Base-by-base conservation (phyloP, 2,113 vertebrate species). In the Boulengeromyrus knoepffleri region DNA sequence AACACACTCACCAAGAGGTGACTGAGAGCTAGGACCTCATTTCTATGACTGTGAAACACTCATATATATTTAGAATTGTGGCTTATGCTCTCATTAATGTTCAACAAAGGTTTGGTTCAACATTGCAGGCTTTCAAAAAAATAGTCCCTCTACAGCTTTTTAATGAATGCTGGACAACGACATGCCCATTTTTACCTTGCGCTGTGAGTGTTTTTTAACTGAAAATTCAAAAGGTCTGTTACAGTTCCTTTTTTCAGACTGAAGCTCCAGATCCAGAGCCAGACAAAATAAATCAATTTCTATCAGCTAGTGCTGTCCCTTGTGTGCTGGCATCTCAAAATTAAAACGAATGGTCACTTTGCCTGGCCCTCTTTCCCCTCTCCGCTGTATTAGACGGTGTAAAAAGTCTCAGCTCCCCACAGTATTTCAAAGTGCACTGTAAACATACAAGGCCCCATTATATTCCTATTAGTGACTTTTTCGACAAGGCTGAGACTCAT, bases 211-310 rank as follows among this genome's bases (percentile, higher is more conserved):
- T 19, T 42, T 80, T 39, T 39, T 80, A 15, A 42, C 36, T 80
- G 74, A 19, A 36, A 42, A 80, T 42, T 36, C 31, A 80, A 80
- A 42, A 36, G 74, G 31, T 80, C 74, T 80, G 74, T 42, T 80
- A 42, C 15, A 6, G 31, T 42, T 80, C 42, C 17, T 42, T 80
- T 80, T 80, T 80, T 19, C 15, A 17, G 36, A 39, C 74, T 42
- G 36, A 80, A 80, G 74, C 74, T 42, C 13, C 31, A 42, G 36
- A 77, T 19, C 13, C 70, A 42, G 74, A 42, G 36, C 70, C 70
- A 77, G 70, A 77, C 70, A 42, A 80, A 80, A 80, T 80, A 80
- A 80, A 80, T 80, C 74, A 80, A 80, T 80, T 42, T 80, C 74
- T 80, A 80, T 80, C 74, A 39, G 6, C 74, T 8, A 15, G 0